Conservation (phyloP, 2,113 vertebrate species). For the Corythoichthys haematopterus region DNA sequence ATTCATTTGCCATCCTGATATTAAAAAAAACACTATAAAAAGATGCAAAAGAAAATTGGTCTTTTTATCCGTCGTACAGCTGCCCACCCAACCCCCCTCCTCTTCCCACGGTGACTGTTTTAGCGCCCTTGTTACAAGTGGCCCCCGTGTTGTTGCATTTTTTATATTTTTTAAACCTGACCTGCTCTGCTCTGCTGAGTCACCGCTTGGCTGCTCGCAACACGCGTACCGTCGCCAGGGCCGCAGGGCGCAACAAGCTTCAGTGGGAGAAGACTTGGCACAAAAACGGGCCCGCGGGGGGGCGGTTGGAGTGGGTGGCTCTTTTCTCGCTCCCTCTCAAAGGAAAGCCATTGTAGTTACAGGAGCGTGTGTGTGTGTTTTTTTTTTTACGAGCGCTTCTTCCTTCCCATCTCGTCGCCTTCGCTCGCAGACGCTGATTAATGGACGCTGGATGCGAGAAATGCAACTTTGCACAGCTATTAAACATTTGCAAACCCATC, state of each 20-base stretch:
- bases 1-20: not conserved
- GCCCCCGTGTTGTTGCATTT: not conserved
- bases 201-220: slow-evolving; percentile 7
- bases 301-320: slow-evolving; percentile 3
- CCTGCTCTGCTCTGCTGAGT: slow-evolving; percentile 4
- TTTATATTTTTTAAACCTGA: not conserved
- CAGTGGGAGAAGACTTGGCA: slow-evolving; percentile 10
- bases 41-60: not conserved
- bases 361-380: not conserved
- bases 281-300: not conserved
- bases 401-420: slow-evolving; percentile 5
- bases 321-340: slow-evolving; percentile 3
- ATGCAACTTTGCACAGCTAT: slow-evolving; percentile 4
- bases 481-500: not conserved
- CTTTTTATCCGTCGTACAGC: not conserved
- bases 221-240: slow-evolving; percentile 1
- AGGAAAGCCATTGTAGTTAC: slow-evolving; percentile 10
- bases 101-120: not conserved
- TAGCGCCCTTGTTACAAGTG: not conserved
- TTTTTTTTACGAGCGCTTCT: slow-evolving; percentile 3
- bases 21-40: not conserved
- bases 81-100: not conserved
- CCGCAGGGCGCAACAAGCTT: slow-evolving; percentile 7
- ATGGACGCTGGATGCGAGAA: slow-evolving; percentile 2
- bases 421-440: not conserved